Evolutionary conservation across 2,113 vertebrate genomes (phyloP).

Genomic region (Paracyprichromis sp.): DNA sequence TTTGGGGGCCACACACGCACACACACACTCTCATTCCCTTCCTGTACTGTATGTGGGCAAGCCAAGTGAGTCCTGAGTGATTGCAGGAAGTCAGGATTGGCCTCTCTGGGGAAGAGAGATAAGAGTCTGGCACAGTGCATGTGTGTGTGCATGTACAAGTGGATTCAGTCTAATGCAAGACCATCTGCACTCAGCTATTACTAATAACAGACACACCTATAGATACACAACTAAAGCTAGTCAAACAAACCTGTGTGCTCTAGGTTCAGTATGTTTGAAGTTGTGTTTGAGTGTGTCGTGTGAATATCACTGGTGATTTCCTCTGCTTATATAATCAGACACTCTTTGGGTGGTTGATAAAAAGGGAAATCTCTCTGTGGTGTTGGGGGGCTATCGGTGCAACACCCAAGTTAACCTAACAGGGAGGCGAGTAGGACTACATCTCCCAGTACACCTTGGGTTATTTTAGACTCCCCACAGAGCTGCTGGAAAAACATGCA

Average conservation of each 20-base stretch:
- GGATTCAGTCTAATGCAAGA: background rate
- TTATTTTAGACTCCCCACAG: background rate
- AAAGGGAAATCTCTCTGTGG: background rate
- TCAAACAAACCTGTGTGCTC: background rate
- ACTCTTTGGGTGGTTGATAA: background rate
- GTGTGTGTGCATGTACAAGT: background rate
- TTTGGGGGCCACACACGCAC: background rate
- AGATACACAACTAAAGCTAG: background rate
- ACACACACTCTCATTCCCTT: background rate
- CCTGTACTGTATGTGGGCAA: constrained; percentile 10
- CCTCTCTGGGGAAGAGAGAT: constrained; percentile 44
- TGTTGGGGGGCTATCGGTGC: background rate
- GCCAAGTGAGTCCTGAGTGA: constrained; percentile 1
- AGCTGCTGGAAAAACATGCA: background rate
- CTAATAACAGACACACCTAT: constrained; percentile 8
- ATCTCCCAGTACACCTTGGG: background rate
- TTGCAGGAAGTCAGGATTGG: constrained; percentile 37
- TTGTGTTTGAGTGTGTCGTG: background rate
- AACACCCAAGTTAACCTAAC: background rate
- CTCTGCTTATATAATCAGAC: background rate
- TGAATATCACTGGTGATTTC: background rate
- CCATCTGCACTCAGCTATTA: background rate
- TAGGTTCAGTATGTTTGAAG: background rate
- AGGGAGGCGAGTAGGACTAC: background rate
- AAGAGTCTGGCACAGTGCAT: background rate